Base-by-base conservation (phyloP, 1,140 invertebrate species). In the Diabrotica undecimpunctata region DNA sequence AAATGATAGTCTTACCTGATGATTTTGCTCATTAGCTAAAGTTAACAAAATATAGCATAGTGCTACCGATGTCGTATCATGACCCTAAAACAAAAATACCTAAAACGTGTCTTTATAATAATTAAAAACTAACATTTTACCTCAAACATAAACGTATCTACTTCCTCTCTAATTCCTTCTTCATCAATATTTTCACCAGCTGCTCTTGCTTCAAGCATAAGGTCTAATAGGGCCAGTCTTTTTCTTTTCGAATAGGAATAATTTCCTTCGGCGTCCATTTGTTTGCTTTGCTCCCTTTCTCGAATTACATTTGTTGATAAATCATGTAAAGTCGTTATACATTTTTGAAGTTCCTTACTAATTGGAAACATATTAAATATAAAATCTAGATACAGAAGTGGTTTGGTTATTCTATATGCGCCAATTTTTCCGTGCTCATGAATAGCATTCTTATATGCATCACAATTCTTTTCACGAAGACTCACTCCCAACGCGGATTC, bases 91-190 rank as follows among this genome's bases (percentile, higher is more conserved):
- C 89, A 25, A 55, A 25, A 25, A 25, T 4, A 25, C 1, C 25
- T 25, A 4, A 25, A 4, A 25, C 25, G 25, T 25, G 4, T 46
- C 41, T 46, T 46, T 46, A 46, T 6, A 46, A 46, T 46, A 46
- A 10, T 46, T 46, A 6, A 4, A 46, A 3, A 2, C 11, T 46
- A 46, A 46, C 4, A 25, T 25, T 67, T 64, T 58, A 89, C 89
- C 83, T 89, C 89, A 79, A 91, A 91, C 86, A 90, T 92, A 73
- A 94, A 94, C 6, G 92, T 94, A 73, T 94, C 91, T 5, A 93
- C 91, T 81, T 94, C 92, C 76, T 94, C 91, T 58, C 88, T 81
- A 55, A 94, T 91, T 72, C 90, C 86, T 66, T 86, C 84, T 67
- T 87, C 82, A 0, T 83, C 79, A 11, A 92, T 78, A 9, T 78